Percentiles rank a stretch among this genome's conserved stretches.
phyloP scores from a whole-genome alignment of 2,888 invertebrate genomes.

The Iselma pallidipennis region DNA sequence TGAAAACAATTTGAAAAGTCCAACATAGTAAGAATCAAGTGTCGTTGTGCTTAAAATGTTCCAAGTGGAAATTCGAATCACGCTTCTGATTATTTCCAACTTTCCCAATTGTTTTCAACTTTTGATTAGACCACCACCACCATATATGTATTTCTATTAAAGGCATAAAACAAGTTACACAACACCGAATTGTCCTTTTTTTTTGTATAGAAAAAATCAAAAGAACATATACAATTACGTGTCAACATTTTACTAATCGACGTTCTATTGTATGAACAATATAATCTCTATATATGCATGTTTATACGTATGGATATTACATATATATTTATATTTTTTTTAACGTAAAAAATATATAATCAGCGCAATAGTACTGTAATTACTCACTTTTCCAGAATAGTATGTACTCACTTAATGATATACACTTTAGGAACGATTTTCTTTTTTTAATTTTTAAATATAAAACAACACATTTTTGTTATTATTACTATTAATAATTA shows the following conservation, averaged over 20 bases:
- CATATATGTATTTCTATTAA: too few species aligned
- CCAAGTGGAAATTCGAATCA: too few species aligned
- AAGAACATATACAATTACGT: neutral
- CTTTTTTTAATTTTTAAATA: constrained; percentile 13
- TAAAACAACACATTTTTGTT: constrained; percentile 33
- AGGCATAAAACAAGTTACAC: neutral
- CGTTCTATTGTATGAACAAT: constrained; percentile 13
- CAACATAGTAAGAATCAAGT: too few species aligned
- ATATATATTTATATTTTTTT: constrained; percentile 14
- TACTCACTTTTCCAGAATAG: neutral
- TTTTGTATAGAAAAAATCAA: neutral
- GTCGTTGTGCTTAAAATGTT: too few species aligned
- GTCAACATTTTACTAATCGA: constrained; percentile 5
- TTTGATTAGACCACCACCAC: too few species aligned
- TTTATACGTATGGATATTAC: neutral
- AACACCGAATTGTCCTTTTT: neutral
- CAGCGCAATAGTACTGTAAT: constrained; percentile 31
- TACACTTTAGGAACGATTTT: constrained; percentile 47
- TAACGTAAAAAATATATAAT: constrained; percentile 39
- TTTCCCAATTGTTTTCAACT: too few species aligned
- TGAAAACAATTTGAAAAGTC: too few species aligned
- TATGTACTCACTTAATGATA: constrained; percentile 36
- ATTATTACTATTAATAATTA: constrained; percentile 6
- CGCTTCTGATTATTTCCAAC: too few species aligned
- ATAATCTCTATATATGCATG: neutral